Conservation (phyloP, 2,797 vertebrate species). For the Sebastes itinus region DNA sequence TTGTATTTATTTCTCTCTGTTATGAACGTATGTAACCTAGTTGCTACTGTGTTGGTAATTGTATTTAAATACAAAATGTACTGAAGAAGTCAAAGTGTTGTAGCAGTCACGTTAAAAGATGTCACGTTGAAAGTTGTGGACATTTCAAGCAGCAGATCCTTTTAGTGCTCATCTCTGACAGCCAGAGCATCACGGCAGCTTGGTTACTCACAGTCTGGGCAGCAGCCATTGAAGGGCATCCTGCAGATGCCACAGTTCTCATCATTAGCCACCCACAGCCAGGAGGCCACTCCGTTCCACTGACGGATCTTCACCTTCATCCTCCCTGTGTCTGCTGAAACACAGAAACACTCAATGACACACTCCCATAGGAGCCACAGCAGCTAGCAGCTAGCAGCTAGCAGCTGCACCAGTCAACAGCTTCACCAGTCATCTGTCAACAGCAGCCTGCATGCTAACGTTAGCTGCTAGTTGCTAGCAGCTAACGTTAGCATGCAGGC, state of each 20-base stretch:
- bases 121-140: background rate
- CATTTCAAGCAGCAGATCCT: background rate
- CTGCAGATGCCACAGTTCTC: conserved; percentile 98
- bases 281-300: conserved; percentile 96
- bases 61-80: background rate
- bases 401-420: no score
- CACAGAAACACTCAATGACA: background rate
- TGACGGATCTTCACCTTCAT: conserved; percentile 94
- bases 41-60: background rate
- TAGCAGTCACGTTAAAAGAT: background rate
- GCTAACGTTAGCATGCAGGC: conserved; percentile 3
- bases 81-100: background rate
- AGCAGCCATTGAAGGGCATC: conserved; percentile 97
- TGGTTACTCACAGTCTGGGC: conserved; percentile 91
- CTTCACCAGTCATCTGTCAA: no score
- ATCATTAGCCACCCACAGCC: conserved; percentile 98
- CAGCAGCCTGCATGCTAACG: no score
- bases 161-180: background rate
- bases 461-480: no score
- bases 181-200: background rate
- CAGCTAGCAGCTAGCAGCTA: no score
- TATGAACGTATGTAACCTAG: no score
- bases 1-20: no score
- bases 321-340: background rate
- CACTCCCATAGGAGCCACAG: background rate